Conservation (phyloP, 2,797 vertebrate genomes). For the Paguma larvata region DNA sequence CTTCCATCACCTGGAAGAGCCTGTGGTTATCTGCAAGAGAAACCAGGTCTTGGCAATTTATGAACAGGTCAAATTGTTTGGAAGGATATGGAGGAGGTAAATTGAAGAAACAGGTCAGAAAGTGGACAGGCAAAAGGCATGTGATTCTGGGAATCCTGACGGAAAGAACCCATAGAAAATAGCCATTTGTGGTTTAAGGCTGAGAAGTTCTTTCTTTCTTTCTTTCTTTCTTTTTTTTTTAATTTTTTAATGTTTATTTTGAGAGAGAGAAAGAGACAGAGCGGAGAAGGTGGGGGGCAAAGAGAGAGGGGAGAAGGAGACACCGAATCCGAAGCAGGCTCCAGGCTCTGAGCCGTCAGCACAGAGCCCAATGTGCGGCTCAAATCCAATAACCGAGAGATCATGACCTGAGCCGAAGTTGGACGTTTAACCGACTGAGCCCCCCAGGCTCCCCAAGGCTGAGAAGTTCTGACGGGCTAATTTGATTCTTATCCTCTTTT, state of each 20-base stretch:
- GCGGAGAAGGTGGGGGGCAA: too few species aligned
- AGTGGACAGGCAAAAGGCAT: not conserved
- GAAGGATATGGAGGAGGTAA: not conserved
- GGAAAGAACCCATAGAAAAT: not conserved
- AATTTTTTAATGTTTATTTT: too few species aligned
- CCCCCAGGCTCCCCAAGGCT: not conserved
- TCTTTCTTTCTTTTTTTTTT: too few species aligned
- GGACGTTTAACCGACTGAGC: too few species aligned
- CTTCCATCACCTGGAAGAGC: not conserved
- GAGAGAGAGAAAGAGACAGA: too few species aligned
- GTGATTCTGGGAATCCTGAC: not conserved
- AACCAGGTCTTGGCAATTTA: not conserved
- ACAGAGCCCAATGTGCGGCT: too few species aligned
- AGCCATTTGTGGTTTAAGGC: not conserved
- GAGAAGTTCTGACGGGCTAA: not conserved
- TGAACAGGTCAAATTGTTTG: not conserved
- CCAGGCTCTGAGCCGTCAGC: too few species aligned
- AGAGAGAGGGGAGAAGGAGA: too few species aligned
- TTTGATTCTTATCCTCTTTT: not conserved
- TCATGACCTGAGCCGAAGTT: too few species aligned
- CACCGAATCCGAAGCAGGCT: too few species aligned
- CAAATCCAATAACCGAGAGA: too few species aligned
- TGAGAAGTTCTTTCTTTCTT: not conserved
- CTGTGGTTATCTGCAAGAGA: not conserved
- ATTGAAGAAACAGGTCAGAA: not conserved